Evolutionary conservation across 2,797 vertebrate species (phyloP), one percentile per base, ranked within the genome.

Genomic region (Gobio occitaniae): DNA sequence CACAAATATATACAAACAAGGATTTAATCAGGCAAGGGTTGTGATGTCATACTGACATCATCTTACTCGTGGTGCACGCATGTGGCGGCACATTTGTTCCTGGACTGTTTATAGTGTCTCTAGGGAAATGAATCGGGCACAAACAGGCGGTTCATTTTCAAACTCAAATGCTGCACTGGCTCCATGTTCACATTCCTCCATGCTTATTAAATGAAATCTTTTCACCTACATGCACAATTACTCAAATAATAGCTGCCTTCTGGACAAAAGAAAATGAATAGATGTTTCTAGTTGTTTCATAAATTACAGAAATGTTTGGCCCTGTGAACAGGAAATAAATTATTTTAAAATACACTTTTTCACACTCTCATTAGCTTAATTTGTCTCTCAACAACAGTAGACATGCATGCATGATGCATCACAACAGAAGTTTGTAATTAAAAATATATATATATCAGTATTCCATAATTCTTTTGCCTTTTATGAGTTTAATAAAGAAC

Each of bases 111-210:
- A 4, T 71, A 59, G 25, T 56, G 50, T 81, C 84, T 66, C 78
- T 68, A 10, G 76, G 82, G 84, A 82, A 69, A 69, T 54, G 13
- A 38, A 81, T 81, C 3, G 1, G 74, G 81, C 48, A 75, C n/a
- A 47, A 81, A 75, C 69, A 38, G 47, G 32, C 41, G 2, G 41
- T 78, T 80, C 59, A 61, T 54, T 72, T 59, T 76, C 32, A 41
- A 38, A 76, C 52, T 59, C 6, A 56, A 81, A 56, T 48, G 25
- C 48, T 68, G 19, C 56, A 1, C 81, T 80, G 69, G 50, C 36
- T 75, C 11, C 38, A 80, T 75, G 19, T 48, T 59, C 80, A 84
- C 44, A 77, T 54, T 81, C 41, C 56, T 82, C 38, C 21, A 1
- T 10, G 38, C 2, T 52, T 25, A 65, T 81, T 69, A 1, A 56